A percentile compares a stretch with the other conserved stretches of the same genome.
Evolutionary conservation across 2,113 vertebrate genomes (phyloP).

Genomic region (Regulus satrapa): DNA sequence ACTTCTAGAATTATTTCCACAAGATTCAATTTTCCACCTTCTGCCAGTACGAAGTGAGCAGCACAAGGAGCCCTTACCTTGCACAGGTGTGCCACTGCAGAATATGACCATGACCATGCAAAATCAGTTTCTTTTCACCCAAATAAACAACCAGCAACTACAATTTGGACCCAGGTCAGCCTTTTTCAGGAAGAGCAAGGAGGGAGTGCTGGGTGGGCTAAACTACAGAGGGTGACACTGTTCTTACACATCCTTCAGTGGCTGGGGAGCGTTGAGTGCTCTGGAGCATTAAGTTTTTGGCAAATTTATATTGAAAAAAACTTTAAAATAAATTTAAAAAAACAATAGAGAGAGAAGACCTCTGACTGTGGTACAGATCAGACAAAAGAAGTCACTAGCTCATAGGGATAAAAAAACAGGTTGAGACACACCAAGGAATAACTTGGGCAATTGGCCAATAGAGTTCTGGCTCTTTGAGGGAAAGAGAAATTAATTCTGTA

Average conservation of each 20-base stretch:
- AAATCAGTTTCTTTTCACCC: neutral
- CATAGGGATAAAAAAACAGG: neutral
- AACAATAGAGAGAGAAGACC: neutral
- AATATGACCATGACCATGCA: rapidly evolving
- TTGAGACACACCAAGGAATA: neutral
- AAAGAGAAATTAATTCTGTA: neutral
- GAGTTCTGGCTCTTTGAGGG: neutral
- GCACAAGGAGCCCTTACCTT: neutral
- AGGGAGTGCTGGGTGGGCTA: neutral
- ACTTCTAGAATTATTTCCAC: neutral
- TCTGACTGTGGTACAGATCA: too few relatives aligned
- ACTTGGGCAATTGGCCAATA: neutral
- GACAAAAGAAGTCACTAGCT: neutral
- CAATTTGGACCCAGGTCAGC: neutral
- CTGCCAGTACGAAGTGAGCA: neutral
- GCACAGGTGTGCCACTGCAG: neutral
- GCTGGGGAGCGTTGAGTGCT: neutral
- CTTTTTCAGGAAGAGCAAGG: neutral
- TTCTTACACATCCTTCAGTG: rapidly evolving
- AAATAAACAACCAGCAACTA: neutral
- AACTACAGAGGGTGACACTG: neutral
- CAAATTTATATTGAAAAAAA: neutral
- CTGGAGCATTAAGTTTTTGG: neutral
- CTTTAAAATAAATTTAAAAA: neutral
- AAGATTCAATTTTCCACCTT: neutral